Percentiles rank a stretch among this genome's conserved stretches.
These are phyloP conservation scores for Hermetia illucens DNA, from an alignment of 1,140 invertebrate species.

Conservation along the genomic window DNA sequence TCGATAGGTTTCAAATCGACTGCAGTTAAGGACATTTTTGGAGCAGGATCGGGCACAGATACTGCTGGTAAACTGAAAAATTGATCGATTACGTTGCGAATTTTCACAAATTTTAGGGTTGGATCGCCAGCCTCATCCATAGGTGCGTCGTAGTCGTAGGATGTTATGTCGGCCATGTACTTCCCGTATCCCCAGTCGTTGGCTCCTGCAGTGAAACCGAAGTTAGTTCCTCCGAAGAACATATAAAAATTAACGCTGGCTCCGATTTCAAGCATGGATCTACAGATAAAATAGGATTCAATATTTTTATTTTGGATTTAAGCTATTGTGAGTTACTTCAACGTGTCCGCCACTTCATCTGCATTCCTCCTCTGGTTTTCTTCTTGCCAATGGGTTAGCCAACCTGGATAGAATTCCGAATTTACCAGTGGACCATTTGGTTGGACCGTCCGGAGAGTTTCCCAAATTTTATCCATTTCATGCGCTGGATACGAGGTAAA, in stretches of 20 bases:
- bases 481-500: not conserved
- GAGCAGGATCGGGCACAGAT: not conserved
- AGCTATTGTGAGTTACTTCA: conserved; percentile 25
- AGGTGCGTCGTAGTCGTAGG: conserved; percentile 71
- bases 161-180: conserved; percentile 50
- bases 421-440: conserved; percentile 50
- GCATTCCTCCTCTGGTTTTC: conserved; percentile 33
- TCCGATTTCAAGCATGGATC: conserved; percentile 39
- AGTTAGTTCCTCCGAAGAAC: conserved; percentile 50
- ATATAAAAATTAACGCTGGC: conserved; percentile 62
- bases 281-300: not conserved
- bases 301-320: not conserved
- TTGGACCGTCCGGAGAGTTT: conserved; percentile 2
- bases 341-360: conserved; percentile 30
- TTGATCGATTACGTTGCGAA: conserved; percentile 44
- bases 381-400: conserved; percentile 59
- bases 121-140: conserved; percentile 62
- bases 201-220: conserved; percentile 46
- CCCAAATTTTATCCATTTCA: conserved; percentile 1
- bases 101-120: conserved; percentile 17
- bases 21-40: conserved; percentile 3
- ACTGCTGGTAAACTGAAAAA: conserved; percentile 4
- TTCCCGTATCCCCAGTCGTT: conserved; percentile 27
- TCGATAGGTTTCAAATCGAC: conserved; percentile 2
- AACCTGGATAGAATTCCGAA: conserved; percentile 67